Evolutionary conservation across 92 coral and sea anemone genomes (phyloP).

Genomic region (Metridium senile): DNA sequence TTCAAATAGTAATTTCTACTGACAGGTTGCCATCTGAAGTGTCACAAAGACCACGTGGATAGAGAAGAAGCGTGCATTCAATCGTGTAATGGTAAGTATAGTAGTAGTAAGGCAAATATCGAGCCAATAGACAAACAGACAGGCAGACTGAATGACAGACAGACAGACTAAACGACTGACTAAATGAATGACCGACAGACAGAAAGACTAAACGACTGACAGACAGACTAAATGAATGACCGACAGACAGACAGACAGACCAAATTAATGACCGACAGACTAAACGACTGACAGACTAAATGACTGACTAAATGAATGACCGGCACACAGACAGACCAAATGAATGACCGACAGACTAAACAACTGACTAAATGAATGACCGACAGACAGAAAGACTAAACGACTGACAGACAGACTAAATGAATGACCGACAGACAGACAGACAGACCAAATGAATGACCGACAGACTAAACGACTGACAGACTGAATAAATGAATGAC

Average conservation of each 20-base stretch:
- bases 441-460: background rate
- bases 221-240: background rate
- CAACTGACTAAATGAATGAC: background rate
- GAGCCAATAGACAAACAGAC: background rate
- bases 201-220: background rate
- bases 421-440: background rate
- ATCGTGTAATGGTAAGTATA: conserved; percentile 78
- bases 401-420: background rate
- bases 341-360: background rate
- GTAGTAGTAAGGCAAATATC: background rate
- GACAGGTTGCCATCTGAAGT: conserved; percentile 91
- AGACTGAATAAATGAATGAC: background rate
- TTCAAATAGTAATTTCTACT: background rate
- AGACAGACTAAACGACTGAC: background rate
- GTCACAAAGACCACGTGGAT: conserved; percentile 97
- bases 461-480: background rate
- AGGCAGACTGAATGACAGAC: background rate
- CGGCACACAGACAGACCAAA: background rate
- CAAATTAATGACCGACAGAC: background rate
- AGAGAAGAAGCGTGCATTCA: conserved; percentile 93
- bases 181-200: background rate
- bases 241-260: background rate
- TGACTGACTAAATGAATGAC: background rate
- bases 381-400: background rate
- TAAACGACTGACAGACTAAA: background rate